Evolutionary conservation across 2,113 vertebrate species (phyloP), one percentile per base, ranked within the genome.

Genomic region (Rhipidura dahli): DNA sequence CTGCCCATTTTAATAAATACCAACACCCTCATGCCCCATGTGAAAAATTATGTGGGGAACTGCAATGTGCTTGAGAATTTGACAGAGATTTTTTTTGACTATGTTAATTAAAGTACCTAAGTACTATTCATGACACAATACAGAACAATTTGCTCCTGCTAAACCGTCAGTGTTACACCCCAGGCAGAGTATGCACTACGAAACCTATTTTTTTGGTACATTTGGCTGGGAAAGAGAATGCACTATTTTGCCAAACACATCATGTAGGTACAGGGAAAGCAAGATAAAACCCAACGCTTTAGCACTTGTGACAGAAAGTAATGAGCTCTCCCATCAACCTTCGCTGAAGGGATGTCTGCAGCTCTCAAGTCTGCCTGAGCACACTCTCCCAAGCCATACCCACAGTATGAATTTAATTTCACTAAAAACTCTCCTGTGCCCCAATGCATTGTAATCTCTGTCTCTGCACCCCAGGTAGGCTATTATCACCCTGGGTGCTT

Each of bases 21-120:
- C 33, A 85, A 21, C 10, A 56, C 15, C 21, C 45, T 59, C 5
- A 4, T 0, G 1, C 5, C 2, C 15, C 31, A 7, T 23, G 9
- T 37, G 63, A 50, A 83, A 83, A 73, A 77, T 31, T 5, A 83
- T 70, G 30, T 4, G 13, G 33, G 23, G 19, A 85, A 79, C 6
- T 7, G 11, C 20, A 72, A 14, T 6, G 35, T 26, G 40, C 19
- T 61, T 68, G 33, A 63, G 64, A 65, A 42, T 35, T 6, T 61
- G 42, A 61, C 19, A 35, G 4, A 19, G 10, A 16, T 39, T 30
- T 75, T 71, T 82, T 83, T 31, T 64, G 1, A 40, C 19, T 7
- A 5, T 2, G 21, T 24, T 61, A 87, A 80, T 37, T 70, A 66
- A 88, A 66, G 30, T 49, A 75, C 18, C 2, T 31, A 51, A 44